These are phyloP conservation scores for Alauda arvensis DNA, from an alignment of 2,797 vertebrate genomes.

Conservation along the genomic window DNA sequence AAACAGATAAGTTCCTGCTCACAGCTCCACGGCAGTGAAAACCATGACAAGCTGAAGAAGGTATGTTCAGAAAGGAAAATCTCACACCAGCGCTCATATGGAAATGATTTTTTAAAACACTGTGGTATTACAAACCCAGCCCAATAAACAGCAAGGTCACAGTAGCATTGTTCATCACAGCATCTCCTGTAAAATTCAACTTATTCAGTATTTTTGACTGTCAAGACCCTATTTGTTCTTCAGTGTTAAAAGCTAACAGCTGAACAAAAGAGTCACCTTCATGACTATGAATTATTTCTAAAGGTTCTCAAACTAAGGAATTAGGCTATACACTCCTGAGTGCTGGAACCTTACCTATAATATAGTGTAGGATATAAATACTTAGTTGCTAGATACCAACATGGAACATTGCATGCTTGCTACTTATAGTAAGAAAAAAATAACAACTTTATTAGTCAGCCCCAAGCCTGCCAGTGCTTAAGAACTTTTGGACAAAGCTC, in stretches of 20 bases:
- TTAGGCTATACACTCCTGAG: neutral
- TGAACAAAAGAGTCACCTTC: neutral
- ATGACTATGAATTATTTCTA: neutral
- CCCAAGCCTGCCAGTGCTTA: neutral
- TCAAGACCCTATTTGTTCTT: neutral
- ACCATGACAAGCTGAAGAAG: conserved; percentile 27
- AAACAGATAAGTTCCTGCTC: conserved; percentile 43
- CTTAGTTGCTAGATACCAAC: neutral
- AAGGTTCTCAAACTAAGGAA: neutral
- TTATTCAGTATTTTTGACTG: conserved; percentile 1
- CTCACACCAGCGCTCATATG: conserved; percentile 48
- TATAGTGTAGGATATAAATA: neutral
- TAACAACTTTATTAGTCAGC: neutral
- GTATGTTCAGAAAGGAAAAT: conserved; percentile 30
- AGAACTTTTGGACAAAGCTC: neutral
- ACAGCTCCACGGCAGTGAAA: conserved; percentile 27
- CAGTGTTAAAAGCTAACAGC: neutral
- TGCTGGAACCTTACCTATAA: neutral
- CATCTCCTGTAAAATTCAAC: conserved; percentile 3
- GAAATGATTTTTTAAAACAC: conserved; percentile 45
- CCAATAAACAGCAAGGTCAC: conserved; percentile 22
- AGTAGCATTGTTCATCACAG: conserved; percentile 4
- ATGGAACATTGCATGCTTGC: neutral
- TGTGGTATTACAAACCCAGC: conserved; percentile 8
- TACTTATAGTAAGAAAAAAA: neutral